Evolutionary conservation across 2,113 vertebrate species (phyloP).

Genomic region (Onychostruthus taczanowskii): DNA sequence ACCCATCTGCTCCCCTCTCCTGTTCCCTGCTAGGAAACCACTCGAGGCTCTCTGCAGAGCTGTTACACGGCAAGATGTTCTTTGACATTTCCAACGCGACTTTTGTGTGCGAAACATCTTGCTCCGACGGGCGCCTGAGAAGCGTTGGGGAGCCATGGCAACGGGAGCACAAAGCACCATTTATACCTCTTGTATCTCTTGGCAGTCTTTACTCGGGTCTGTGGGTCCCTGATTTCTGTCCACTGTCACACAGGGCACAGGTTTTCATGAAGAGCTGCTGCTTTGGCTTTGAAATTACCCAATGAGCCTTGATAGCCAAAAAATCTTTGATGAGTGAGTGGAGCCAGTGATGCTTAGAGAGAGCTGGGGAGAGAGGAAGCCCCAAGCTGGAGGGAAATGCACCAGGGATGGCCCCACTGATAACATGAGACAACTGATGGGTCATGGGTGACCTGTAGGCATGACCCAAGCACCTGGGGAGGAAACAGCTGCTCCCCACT

Average conservation of each 20-base stretch:
- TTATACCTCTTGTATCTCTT: not conserved
- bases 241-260: accelerated
- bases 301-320: not conserved
- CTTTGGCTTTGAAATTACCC: not conserved
- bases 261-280: not conserved
- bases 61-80: conserved; percentile 53
- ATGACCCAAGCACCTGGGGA: not conserved
- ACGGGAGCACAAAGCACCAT: conserved; percentile 25
- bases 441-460: not conserved
- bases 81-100: conserved; percentile 71
- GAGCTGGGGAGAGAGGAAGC: not conserved
- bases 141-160: conserved; percentile 71
- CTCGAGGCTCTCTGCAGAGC: not conserved
- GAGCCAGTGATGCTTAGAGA: not conserved
- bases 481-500: not conserved
- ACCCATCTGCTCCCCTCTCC: conserved; percentile 28
- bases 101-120: conserved; percentile 62
- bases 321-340: not conserved
- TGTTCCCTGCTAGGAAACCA: not conserved
- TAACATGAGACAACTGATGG: not conserved
- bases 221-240: not conserved
- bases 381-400: not conserved
- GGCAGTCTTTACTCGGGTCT: not conserved
- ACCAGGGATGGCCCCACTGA: too few species aligned
- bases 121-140: conserved; percentile 43